Evolutionary conservation across 2,797 vertebrate species (phyloP).

Genomic region (Melanotaenia trifasciata): DNA sequence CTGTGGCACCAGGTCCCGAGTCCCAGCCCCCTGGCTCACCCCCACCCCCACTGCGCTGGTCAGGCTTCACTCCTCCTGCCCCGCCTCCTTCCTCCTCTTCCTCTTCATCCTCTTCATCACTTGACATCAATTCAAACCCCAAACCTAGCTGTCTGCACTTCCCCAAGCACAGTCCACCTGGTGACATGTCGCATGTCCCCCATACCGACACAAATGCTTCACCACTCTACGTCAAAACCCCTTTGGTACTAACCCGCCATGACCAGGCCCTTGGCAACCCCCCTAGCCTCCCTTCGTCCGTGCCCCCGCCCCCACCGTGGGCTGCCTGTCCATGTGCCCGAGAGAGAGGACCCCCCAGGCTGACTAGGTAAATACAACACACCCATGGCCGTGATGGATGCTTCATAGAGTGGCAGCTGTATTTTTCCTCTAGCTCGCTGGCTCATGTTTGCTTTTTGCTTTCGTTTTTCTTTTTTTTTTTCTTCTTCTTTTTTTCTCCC

Average conservation of each 20-base stretch:
- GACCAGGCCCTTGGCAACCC: constrained; percentile 83
- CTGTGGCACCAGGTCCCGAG: constrained; percentile 84
- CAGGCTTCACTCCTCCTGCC: constrained; percentile 83
- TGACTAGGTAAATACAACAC: constrained; percentile 90
- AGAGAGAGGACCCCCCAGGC: constrained; percentile 90
- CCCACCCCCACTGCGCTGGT: constrained; percentile 82
- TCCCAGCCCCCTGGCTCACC: constrained; percentile 83
- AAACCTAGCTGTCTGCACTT: constrained; percentile 88
- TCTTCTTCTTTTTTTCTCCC: constrained; percentile 34
- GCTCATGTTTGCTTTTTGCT: constrained; percentile 61
- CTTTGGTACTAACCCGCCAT: constrained; percentile 86
- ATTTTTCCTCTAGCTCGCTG: constrained; percentile 70
- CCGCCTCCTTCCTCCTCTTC: constrained; percentile 81
- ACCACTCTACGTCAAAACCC: constrained; percentile 86
- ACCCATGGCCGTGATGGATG: constrained; percentile 68
- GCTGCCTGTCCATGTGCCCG: constrained; percentile 88
- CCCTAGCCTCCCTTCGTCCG: constrained; percentile 85
- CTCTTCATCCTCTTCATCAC: constrained; percentile 84
- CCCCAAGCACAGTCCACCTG: constrained; percentile 83
- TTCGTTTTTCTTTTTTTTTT: constrained; percentile 10
- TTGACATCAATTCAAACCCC: constrained; percentile 88
- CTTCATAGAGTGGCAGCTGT: constrained; percentile 66
- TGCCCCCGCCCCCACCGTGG: constrained; percentile 82
- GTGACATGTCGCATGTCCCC: constrained; percentile 77
- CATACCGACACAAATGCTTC: constrained; percentile 82